Percentiles rank a stretch among this genome's conserved stretches.
These are phyloP conservation scores for Micromys minutus DNA, from an alignment of 2,113 vertebrate species.

Conservation along the genomic window DNA sequence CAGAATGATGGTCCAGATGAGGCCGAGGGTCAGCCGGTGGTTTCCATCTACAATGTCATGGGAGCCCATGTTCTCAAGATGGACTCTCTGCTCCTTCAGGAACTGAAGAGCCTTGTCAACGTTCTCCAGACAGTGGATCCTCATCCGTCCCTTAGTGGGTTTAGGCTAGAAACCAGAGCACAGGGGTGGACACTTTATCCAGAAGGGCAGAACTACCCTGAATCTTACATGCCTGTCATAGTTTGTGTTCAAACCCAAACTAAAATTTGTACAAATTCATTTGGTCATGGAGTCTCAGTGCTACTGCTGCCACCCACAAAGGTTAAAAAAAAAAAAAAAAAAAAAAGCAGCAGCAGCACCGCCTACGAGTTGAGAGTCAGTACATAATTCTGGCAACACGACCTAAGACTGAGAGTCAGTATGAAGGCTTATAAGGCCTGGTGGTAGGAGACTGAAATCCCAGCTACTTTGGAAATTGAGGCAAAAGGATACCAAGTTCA, in stretches of 20 bases:
- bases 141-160: slow-evolving; percentile 97
- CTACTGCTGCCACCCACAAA: not conserved
- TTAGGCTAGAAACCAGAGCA: slow-evolving; percentile 88
- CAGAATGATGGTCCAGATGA: slow-evolving; percentile 99
- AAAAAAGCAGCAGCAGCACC: no score
- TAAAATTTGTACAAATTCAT: not conserved
- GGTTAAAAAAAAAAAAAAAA: no score
- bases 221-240: not conserved
- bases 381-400: not conserved
- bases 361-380: no score
- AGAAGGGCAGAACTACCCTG: not conserved
- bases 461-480: not conserved
- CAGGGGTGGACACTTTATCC: not conserved
- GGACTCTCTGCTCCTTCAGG: slow-evolving; percentile 97
- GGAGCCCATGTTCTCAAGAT: slow-evolving; percentile 98
- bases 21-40: slow-evolving; percentile 95
- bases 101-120: slow-evolving; percentile 99
- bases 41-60: slow-evolving; percentile 99
- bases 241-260: not conserved
- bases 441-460: not conserved
- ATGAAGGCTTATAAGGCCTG: not conserved
- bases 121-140: slow-evolving; percentile 98
- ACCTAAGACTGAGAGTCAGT: not conserved
- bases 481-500: not conserved
- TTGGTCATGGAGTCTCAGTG: not conserved